These are phyloP conservation scores for Drosophila rubida DNA, from an alignment of 2,888 invertebrate genomes.

Conservation along the genomic window DNA sequence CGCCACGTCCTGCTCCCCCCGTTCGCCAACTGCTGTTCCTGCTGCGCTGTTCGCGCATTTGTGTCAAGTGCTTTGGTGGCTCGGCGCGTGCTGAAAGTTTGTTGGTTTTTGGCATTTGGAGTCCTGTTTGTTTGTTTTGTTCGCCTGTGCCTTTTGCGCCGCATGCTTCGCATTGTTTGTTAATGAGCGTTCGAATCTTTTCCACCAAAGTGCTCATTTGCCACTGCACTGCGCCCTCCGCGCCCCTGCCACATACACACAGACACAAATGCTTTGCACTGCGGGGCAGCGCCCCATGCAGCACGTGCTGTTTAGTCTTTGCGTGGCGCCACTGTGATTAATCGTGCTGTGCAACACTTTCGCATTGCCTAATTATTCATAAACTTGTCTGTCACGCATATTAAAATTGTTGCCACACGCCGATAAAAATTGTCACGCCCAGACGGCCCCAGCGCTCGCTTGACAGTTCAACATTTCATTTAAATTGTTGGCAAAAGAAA, in stretches of 20 bases:
- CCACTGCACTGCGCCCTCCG: not conserved
- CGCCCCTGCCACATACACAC: not conserved
- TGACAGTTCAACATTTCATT: constrained; percentile 60
- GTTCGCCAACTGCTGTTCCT: constrained; percentile 10
- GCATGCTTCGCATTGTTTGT: constrained; percentile 49
- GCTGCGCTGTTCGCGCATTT: constrained; percentile 62
- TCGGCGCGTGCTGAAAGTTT: constrained; percentile 70
- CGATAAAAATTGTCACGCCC: constrained; percentile 55
- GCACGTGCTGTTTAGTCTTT: constrained; percentile 46
- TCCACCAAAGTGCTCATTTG: constrained; percentile 21
- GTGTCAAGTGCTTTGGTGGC: constrained; percentile 74
- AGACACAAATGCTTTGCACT: not conserved
- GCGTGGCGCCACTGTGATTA: constrained; percentile 52
- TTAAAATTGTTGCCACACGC: constrained; percentile 63
- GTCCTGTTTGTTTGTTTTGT: constrained; percentile 39
- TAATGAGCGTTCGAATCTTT: constrained; percentile 63
- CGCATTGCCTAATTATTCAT: constrained; percentile 71
- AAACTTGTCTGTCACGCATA: constrained; percentile 67
- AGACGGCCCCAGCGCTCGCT: constrained; percentile 20
- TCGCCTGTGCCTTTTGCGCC: constrained; percentile 28
- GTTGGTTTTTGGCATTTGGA: constrained; percentile 79
- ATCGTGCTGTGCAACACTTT: constrained; percentile 54
- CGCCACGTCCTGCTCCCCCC: not conserved
- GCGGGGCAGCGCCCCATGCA: not conserved
- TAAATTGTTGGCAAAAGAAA: constrained; percentile 25